Conservation (phyloP, 2,797 vertebrate species). For the Chaetophractus vellerosus region DNA sequence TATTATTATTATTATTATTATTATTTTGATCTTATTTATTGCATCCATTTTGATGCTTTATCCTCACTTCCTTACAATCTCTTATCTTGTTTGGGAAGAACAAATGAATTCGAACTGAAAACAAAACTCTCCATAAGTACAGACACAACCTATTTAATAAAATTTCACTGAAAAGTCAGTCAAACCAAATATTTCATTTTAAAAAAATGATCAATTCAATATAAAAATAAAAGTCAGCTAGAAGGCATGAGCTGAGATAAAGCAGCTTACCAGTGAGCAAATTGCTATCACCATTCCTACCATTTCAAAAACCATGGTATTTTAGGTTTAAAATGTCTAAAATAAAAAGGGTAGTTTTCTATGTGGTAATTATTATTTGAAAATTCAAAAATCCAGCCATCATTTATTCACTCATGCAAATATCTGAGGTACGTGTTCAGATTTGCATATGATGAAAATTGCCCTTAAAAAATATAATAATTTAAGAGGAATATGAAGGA, state of each 20-base stretch:
- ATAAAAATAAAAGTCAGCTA: too few species aligned
- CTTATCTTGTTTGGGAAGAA: neutral
- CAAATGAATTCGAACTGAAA: neutral
- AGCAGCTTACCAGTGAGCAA: neutral
- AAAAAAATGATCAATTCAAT: neutral
- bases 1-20: neutral
- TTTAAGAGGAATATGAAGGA: too few species aligned
- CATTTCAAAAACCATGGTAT: neutral
- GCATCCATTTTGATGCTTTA: neutral
- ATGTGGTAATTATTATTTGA: too few species aligned
- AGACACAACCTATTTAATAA: neutral
- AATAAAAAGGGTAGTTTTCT: too few species aligned
- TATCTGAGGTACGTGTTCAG: too few species aligned
- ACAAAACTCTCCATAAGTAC: neutral
- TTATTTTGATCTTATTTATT: neutral
- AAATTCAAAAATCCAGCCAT: too few species aligned
- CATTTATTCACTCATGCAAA: too few species aligned
- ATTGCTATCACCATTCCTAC: too few species aligned
- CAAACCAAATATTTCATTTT: neutral
- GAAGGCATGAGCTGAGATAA: neutral
- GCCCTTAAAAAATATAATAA: too few species aligned
- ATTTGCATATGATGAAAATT: too few species aligned
- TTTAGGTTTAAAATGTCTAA: neutral
- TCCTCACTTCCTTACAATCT: neutral
- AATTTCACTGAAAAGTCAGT: neutral